These are phyloP conservation scores for Centropristis striata DNA, from an alignment of 2,113 vertebrate genomes.

Conservation along the genomic window DNA sequence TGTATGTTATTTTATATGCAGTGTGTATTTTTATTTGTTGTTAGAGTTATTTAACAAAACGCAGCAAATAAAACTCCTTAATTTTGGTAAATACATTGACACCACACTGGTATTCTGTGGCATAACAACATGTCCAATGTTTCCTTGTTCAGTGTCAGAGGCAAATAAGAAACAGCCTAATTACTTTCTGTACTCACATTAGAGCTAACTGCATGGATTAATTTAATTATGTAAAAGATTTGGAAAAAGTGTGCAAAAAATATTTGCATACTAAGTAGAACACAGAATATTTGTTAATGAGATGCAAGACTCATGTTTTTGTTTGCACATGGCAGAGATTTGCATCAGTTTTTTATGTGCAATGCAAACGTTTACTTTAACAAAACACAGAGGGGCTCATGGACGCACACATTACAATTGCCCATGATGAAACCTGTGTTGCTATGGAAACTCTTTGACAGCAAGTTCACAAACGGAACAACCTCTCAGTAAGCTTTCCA, in stretches of 20 bases:
- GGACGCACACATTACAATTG: conserved; percentile 20
- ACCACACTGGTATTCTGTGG: neutral
- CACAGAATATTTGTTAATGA: conserved; percentile 33
- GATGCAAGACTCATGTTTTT: conserved; percentile 18
- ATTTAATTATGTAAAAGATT: conserved; percentile 47
- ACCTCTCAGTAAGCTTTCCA: conserved; percentile 15
- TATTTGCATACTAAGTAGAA: conserved; percentile 36
- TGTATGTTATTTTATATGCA: neutral
- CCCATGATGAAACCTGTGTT: conserved; percentile 45
- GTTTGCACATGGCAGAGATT: conserved; percentile 15
- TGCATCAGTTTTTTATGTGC: conserved; percentile 37
- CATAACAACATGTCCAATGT: neutral
- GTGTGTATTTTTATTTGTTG: neutral
- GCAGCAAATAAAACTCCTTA: neutral
- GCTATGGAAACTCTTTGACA: conserved; percentile 68
- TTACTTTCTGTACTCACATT: conserved; percentile 27
- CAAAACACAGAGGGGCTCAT: conserved; percentile 15
- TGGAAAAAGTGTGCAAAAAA: conserved; percentile 16
- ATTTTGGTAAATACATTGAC: conserved; percentile 5
- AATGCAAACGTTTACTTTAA: conserved; percentile 28
- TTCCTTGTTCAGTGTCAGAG: conserved; percentile 10
- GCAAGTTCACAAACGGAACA: conserved; percentile 22
- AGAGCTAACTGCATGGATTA: conserved; percentile 27
- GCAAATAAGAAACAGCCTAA: conserved; percentile 24
- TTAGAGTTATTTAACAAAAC: conserved; percentile 3